A percentile compares a stretch with the other conserved stretches of the same genome.
Evolutionary conservation across 2,888 invertebrate species (phyloP).

Genomic region (Adelognathus sp.): DNA sequence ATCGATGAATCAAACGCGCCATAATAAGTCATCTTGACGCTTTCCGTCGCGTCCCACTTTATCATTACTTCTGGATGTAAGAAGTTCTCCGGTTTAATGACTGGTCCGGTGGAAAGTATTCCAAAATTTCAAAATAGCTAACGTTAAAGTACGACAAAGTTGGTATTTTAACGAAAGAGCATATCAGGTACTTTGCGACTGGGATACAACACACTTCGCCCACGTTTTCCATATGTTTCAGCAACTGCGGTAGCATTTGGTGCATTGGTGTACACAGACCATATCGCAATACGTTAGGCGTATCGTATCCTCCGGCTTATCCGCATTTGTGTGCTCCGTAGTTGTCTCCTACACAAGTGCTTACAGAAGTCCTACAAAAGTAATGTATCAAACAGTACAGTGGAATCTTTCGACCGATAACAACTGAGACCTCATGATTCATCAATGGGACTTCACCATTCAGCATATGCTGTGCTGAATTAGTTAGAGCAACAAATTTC

Average conservation of each 20-base stretch:
- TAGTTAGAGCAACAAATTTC: too few relatives aligned
- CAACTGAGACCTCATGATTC: too few relatives aligned
- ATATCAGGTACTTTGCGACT: conserved; percentile 12
- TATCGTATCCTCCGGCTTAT: conserved; percentile 46
- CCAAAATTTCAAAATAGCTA: background rate
- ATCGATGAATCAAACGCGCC: conserved; percentile 44
- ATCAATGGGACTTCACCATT: too few relatives aligned
- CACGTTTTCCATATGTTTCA: conserved; percentile 38
- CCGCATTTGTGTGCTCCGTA: conserved; percentile 41
- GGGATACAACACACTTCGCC: conserved; percentile 31
- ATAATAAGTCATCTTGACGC: conserved; percentile 40
- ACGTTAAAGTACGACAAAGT: background rate
- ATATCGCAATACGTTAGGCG: conserved; percentile 36
- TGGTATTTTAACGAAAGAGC: conserved; percentile 8
- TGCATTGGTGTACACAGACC: background rate
- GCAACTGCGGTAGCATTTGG: background rate
- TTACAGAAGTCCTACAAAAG: too few relatives aligned
- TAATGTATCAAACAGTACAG: conserved; percentile 29
- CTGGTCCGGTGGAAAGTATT: background rate
- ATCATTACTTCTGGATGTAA: background rate
- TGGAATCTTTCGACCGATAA: background rate
- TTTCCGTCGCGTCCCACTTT: conserved; percentile 1
- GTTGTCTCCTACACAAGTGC: conserved; percentile 34
- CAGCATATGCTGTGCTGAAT: too few relatives aligned
- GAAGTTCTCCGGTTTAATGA: background rate